Base-by-base conservation (phyloP, 2,888 invertebrate species). In the Mythimna albipuncta region DNA sequence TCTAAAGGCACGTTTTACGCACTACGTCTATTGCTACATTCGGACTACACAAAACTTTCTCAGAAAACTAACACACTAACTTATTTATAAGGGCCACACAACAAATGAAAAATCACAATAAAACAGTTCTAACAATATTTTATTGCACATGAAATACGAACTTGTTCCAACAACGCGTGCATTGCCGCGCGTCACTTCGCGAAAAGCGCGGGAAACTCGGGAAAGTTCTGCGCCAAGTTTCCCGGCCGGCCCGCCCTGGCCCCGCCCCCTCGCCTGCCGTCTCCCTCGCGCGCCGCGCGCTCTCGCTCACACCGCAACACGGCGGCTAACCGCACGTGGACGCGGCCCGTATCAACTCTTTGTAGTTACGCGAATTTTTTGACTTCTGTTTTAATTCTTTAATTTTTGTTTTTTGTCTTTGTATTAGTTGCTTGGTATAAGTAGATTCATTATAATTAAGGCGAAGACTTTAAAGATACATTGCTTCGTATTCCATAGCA, bases 121-220 rank as follows among this genome's bases (percentile, higher is more conserved):
- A 68, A 59, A 47, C 10, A 21, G 9, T 64, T 21, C 5, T 1
- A 69, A 38, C 2, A 65, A 41, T 64, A 70, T 72, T 79, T 35
- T 6, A 57, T 58, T 50, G 21, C 19, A 71, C 55, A 38, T 16
- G 5, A 61, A 63, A 47, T n/a, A n/a, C 72, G 55, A 79, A 64
- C 44, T 69, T 16, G 3, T 9, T 50, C 10, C 3, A 16, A 13
- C 67, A 38, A 65, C 72, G 63, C 61, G 72, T 69, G 65, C 68
- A 72, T 64, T 67, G 68, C 65, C 77, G 82, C 77, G 72, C 78
- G 66, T 67, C 77, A 67, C 75, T 77, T 79, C 86, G 86, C 83
- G 89, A 80, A 93, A 93, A 93, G 91, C 94, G 95, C 95, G 94
- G 94, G 95, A 95, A 95, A 95, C 89, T 93, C 89, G 71, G 77